These are phyloP conservation scores for Hedychridium roseum DNA, from an alignment of 2,888 invertebrate genomes.

Conservation along the genomic window DNA sequence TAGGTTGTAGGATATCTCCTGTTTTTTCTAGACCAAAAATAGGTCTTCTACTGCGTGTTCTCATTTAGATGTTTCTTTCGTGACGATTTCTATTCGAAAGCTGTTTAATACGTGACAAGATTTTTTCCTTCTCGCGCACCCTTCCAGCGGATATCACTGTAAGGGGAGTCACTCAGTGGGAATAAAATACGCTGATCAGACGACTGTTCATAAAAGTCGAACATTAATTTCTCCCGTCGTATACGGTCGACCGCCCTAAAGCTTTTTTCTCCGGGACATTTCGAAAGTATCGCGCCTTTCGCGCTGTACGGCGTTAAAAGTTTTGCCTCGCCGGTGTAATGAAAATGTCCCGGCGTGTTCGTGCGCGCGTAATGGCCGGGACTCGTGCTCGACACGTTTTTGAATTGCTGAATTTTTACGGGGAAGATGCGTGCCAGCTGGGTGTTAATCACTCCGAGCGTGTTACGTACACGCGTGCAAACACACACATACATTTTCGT, in stretches of 20 bases:
- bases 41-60: no score
- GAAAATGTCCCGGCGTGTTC: slow-evolving; percentile 35
- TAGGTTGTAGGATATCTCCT: no score
- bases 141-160: no score
- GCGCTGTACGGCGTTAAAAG: slow-evolving; percentile 34
- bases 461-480: slow-evolving; percentile 18
- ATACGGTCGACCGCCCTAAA: slow-evolving; percentile 22
- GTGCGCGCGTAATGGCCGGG: no score
- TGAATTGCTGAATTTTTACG: slow-evolving; percentile 33
- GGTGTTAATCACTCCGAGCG: slow-evolving; percentile 46
- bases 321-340: slow-evolving; percentile 36
- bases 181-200: slow-evolving; percentile 27
- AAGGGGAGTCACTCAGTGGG: no score
- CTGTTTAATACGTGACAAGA: no score
- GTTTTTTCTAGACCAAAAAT: no score
- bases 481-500: not conserved
- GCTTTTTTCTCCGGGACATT: no score
- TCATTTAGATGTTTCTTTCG: no score
- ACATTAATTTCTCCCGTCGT: slow-evolving; percentile 31
- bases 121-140: no score
- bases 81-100: no score
- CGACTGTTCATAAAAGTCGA: slow-evolving; percentile 30
- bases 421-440: slow-evolving; percentile 42
- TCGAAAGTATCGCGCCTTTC: slow-evolving; percentile 23
- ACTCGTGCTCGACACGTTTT: slow-evolving; percentile 7